These are phyloP conservation scores for Diloba caeruleocephala DNA, from an alignment of 2,888 invertebrate species.

Conservation along the genomic window DNA sequence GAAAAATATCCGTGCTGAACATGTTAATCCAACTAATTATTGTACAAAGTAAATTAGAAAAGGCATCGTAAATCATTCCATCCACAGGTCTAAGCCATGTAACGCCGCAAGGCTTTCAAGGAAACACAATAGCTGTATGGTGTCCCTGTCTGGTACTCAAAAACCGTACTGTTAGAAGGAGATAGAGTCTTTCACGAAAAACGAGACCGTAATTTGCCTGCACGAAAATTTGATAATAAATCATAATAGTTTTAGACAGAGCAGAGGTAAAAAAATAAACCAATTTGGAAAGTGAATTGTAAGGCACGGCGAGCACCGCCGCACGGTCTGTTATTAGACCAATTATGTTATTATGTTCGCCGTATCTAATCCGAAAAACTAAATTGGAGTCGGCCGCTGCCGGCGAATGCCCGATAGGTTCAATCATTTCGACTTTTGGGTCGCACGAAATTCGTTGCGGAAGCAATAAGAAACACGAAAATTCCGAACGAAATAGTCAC, in stretches of 20 bases:
- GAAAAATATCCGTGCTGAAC: conserved; percentile 77
- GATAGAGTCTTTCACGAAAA: conserved; percentile 78
- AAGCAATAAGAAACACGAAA: conserved; percentile 89
- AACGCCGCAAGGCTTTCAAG: conserved; percentile 77
- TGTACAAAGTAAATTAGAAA: conserved; percentile 83
- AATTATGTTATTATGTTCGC: conserved; percentile 89
- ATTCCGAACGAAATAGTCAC: conserved; percentile 76
- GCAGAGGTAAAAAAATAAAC: conserved; percentile 86
- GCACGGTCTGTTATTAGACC: conserved; percentile 86
- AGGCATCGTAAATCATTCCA: conserved; percentile 81
- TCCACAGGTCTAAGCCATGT: conserved; percentile 73
- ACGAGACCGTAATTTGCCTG: conserved; percentile 85
- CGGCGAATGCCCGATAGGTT: conserved; percentile 87
- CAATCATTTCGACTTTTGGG: conserved; percentile 86
- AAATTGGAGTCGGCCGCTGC: conserved; percentile 88
- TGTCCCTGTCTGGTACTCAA: conserved; percentile 71
- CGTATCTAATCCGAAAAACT: conserved; percentile 89
- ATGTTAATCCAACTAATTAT: conserved; percentile 85
- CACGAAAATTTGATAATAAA: conserved; percentile 89
- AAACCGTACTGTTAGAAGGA: conserved; percentile 68
- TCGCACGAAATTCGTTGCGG: conserved; percentile 89
- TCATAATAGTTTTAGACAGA: conserved; percentile 89
- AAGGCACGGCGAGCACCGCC: conserved; percentile 83
- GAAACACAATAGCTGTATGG: conserved; percentile 75
- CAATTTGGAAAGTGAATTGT: conserved; percentile 89